Conservation (phyloP, 1,140 invertebrate genomes). For the Heliconius hewitsoni region DNA sequence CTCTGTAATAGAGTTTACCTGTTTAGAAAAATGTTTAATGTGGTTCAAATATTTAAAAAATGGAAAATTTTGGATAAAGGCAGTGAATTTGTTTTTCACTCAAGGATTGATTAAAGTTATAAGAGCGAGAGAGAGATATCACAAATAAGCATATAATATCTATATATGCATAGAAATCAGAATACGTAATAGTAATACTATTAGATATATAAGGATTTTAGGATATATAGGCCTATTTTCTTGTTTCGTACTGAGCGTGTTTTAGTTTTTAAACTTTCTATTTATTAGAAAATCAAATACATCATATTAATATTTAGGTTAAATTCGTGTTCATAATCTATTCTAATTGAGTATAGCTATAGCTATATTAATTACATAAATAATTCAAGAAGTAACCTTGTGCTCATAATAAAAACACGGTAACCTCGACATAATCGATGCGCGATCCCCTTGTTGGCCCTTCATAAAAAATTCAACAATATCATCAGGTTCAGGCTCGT, state of each 20-base stretch:
- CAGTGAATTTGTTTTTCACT: too few relatives aligned
- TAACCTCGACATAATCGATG: constrained; percentile 19
- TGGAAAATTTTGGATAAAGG: too few relatives aligned
- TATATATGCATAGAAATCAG: not conserved
- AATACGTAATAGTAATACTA: too few relatives aligned
- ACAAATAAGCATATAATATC: not conserved
- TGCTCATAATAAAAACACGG: constrained; percentile 3
- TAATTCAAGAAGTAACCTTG: constrained; percentile 1
- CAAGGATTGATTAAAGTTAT: too few relatives aligned
- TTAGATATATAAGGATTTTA: too few relatives aligned
- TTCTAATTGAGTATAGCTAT: not conserved
- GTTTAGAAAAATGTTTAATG: constrained; percentile 8
- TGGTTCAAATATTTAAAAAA: not conserved
- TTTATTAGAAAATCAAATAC: too few relatives aligned
- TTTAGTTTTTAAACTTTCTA: too few relatives aligned
- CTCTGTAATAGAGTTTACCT: constrained; percentile 21
- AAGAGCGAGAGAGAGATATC: too few relatives aligned
- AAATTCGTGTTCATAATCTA: too few relatives aligned
- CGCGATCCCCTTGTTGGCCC: not conserved
- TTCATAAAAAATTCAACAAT: constrained; percentile 42
- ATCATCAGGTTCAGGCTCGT: constrained; percentile 48
- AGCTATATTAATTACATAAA: constrained; percentile 5
- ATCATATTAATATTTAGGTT: too few relatives aligned
- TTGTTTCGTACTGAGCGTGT: too few relatives aligned
- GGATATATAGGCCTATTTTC: too few relatives aligned